Percentiles rank a stretch among this genome's conserved stretches.
phyloP scores from a whole-genome alignment of 2,888 invertebrate species.

The Cheilosia vulpina region DNA sequence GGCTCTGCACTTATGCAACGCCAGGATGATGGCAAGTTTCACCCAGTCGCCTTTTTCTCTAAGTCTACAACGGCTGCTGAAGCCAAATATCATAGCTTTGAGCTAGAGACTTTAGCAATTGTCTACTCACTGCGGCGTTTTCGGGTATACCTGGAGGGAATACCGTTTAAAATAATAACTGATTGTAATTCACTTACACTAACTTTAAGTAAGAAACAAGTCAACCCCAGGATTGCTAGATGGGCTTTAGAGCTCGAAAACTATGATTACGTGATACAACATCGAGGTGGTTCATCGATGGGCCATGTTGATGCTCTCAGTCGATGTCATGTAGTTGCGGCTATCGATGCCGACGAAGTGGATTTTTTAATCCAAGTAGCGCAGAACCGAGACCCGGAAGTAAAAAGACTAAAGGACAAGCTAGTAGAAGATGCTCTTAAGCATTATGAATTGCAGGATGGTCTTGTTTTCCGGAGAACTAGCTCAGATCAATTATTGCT shows the following conservation, averaged over 20 bases:
- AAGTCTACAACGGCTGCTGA: constrained; percentile 75
- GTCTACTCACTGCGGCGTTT: constrained; percentile 76
- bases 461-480: constrained; percentile 1
- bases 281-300: constrained; percentile 79
- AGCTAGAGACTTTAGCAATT: constrained; percentile 77
- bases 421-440: not conserved
- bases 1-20: constrained; percentile 24
- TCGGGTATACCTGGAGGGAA: constrained; percentile 36
- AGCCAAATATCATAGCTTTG: constrained; percentile 77
- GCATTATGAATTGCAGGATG: not conserved
- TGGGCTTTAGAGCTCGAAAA: constrained; percentile 80
- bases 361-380: constrained; percentile 13
- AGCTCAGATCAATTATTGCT: constrained; percentile 9
- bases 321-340: constrained; percentile 37
- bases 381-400: not conserved
- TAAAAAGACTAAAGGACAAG: not conserved
- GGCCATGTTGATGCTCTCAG: constrained; percentile 79
- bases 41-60: constrained; percentile 57
- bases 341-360: not conserved
- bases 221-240: constrained; percentile 77
- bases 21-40: constrained; percentile 33
- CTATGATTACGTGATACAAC: constrained; percentile 77
- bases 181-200: constrained; percentile 17
- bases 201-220: constrained; percentile 62
- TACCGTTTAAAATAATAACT: constrained; percentile 37